Evolutionary conservation across 30 jellyfish, hydroid and myxozoan genomes (phyloP).

Genomic region (Cassiopea andromeda): DNA sequence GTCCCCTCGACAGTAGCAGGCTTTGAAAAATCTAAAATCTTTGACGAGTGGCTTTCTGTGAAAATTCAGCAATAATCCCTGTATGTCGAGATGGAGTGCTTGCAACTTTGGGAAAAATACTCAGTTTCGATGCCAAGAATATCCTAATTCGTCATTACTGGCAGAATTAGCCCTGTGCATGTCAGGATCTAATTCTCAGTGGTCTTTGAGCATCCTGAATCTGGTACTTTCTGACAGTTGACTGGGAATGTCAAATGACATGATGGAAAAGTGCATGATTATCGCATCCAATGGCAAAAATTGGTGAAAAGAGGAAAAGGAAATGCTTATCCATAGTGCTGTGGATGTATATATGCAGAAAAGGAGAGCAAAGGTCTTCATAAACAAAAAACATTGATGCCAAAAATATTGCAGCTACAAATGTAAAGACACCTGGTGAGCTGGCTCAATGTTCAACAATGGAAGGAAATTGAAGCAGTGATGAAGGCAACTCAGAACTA

Average conservation of each 20-base stretch:
- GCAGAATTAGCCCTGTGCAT: constrained; percentile 42
- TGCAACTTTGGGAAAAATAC: constrained; percentile 25
- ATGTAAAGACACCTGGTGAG: neutral
- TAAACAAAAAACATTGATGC: constrained; percentile 4
- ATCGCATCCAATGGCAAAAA: constrained; percentile 20
- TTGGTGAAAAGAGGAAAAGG: constrained; percentile 19
- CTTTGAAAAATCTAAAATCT: constrained; percentile 2
- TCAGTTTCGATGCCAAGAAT: constrained; percentile 16
- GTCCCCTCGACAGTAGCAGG: constrained; percentile 31
- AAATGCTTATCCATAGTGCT: constrained; percentile 9
- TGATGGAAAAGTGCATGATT: constrained; percentile 30
- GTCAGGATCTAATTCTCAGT: constrained; percentile 31
- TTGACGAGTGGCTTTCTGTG: constrained; percentile 24
- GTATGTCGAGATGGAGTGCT: constrained; percentile 26
- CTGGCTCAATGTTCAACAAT: constrained; percentile 24
- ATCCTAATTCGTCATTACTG: constrained; percentile 28
- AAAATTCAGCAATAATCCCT: neutral
- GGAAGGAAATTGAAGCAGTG: constrained; percentile 36
- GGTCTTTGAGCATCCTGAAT: constrained; percentile 8
- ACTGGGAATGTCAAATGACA: constrained; percentile 26
- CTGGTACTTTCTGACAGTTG: constrained; percentile 21
- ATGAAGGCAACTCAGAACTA: constrained; percentile 20
- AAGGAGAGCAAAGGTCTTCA: constrained; percentile 28
- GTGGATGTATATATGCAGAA: constrained; percentile 26
- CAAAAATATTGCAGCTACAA: neutral